Evolutionary conservation across 2,888 invertebrate species (phyloP).

Genomic region (Trissolcus brochymenae): DNA sequence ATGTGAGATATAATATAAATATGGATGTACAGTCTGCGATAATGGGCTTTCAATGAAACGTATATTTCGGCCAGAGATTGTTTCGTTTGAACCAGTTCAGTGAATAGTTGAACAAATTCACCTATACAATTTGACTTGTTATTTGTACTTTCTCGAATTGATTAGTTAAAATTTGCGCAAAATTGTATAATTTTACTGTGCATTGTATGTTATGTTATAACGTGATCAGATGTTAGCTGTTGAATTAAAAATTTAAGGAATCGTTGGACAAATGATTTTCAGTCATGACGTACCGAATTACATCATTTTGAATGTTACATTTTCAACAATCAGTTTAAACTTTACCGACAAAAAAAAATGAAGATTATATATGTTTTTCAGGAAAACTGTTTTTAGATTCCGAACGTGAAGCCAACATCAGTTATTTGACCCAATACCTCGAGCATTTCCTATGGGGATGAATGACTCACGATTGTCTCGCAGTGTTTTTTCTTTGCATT

Average conservation of each 20-base stretch:
- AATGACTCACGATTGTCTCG: constrained; percentile 39
- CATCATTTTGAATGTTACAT: too few relatives aligned
- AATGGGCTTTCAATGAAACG: too few relatives aligned
- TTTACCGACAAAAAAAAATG: too few relatives aligned
- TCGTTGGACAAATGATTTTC: too few relatives aligned
- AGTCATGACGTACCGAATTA: too few relatives aligned
- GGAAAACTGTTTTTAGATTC: constrained; percentile 23
- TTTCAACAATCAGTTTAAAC: background rate
- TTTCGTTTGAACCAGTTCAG: too few relatives aligned
- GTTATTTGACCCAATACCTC: constrained; percentile 36
- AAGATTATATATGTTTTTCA: background rate
- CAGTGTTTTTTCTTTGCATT: constrained; percentile 18
- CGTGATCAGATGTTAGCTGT: too few relatives aligned
- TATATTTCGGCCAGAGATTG: too few relatives aligned
- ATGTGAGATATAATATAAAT: too few relatives aligned
- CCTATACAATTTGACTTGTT: background rate
- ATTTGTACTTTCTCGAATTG: background rate
- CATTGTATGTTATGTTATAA: constrained; percentile 38
- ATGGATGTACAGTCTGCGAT: too few relatives aligned
- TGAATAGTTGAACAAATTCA: too few relatives aligned
- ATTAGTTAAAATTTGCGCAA: background rate
- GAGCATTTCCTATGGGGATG: constrained; percentile 34
- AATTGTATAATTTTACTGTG: constrained; percentile 48
- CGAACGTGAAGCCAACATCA: constrained; percentile 16
- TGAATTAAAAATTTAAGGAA: too few relatives aligned